Conservation (phyloP, 2,113 vertebrate genomes). For the Raja brachyura region DNA sequence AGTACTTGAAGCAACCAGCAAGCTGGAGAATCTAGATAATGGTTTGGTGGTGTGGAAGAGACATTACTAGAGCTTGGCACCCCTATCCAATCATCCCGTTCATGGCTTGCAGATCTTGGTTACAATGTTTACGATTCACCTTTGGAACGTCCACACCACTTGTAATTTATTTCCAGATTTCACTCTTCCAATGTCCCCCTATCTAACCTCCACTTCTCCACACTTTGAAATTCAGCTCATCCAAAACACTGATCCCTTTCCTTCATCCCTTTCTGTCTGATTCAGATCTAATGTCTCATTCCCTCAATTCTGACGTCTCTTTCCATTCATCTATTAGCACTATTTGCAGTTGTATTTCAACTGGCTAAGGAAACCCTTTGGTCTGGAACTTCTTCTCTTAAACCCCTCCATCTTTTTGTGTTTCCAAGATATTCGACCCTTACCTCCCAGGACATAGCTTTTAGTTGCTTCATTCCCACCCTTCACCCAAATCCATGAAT, state of each 20-base stretch:
- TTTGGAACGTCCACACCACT: neutral
- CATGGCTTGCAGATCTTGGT: neutral
- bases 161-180: neutral
- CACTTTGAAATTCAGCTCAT: neutral
- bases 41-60: neutral
- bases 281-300: neutral
- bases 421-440: neutral
- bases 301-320: neutral
- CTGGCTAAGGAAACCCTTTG: neutral
- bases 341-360: neutral
- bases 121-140: neutral
- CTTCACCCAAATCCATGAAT: neutral
- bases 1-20: too few species aligned
- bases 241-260: neutral
- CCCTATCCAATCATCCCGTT: neutral
- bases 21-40: neutral
- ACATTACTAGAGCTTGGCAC: neutral
- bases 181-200: neutral
- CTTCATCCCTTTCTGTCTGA: neutral
- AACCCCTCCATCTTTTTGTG: neutral
- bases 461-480: neutral
- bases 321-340: neutral
- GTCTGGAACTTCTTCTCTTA: neutral
- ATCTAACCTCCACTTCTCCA: neutral
- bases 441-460: neutral